Evolutionary conservation across 2,113 vertebrate genomes (phyloP).

Genomic region (Ursus arctos): DNA sequence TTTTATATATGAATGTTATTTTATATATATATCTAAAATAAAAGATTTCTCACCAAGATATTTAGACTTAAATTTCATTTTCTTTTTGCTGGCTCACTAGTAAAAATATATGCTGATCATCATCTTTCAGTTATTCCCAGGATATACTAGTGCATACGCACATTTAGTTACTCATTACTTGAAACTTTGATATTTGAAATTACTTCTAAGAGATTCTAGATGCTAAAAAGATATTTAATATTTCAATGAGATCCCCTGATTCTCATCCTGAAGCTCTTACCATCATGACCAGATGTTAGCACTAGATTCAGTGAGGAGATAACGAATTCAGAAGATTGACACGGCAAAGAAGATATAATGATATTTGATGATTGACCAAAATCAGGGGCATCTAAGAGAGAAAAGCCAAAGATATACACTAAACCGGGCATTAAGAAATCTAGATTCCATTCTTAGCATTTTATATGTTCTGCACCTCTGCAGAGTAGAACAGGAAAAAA

Average conservation of each 20-base stretch:
- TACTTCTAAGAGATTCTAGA: background rate
- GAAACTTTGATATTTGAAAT: slow-evolving; percentile 45
- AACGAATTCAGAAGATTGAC: background rate
- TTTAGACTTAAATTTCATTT: slow-evolving; percentile 32
- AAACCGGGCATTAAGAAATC: background rate
- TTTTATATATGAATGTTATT: background rate
- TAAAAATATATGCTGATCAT: background rate
- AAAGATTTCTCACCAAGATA: background rate
- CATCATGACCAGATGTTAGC: background rate
- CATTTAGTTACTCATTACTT: slow-evolving; percentile 22
- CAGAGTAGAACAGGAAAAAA: background rate
- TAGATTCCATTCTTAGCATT: background rate
- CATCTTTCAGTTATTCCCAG: slow-evolving; percentile 5
- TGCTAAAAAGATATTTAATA: background rate
- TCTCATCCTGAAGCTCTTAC: background rate
- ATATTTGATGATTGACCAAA: background rate
- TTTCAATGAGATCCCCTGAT: background rate
- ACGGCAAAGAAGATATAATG: background rate
- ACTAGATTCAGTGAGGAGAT: background rate
- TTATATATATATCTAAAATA: background rate
- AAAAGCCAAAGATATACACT: background rate
- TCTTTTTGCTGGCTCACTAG: background rate
- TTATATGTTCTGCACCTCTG: background rate
- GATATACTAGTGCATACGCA: background rate
- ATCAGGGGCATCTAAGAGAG: background rate